Evolutionary conservation across 2,888 invertebrate genomes (phyloP).

Genomic region (Dasypogon diadema): DNA sequence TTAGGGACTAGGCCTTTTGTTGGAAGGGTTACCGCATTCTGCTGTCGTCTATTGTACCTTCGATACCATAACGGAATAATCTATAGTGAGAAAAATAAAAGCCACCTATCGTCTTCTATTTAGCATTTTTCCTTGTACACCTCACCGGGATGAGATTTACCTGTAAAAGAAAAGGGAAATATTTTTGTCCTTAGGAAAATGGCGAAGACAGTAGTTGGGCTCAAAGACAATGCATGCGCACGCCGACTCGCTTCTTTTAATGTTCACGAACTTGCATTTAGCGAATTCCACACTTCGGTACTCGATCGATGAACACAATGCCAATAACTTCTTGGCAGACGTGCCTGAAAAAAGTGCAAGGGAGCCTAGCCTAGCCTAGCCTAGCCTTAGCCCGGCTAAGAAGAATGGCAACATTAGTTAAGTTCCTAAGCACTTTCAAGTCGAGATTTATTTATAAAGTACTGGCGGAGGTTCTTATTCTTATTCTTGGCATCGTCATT

Average conservation of each 20-base stretch:
- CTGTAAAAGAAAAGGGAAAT: conserved; percentile 43
- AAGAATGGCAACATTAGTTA: conserved; percentile 54
- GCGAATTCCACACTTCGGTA: conserved; percentile 52
- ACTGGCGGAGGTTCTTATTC: conserved; percentile 42
- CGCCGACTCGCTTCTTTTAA: conserved; percentile 54
- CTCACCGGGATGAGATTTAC: conserved; percentile 33
- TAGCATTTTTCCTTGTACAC: conserved; percentile 45
- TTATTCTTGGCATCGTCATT: conserved; percentile 52
- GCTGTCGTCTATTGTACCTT: conserved; percentile 47
- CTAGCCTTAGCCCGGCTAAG: too few relatives aligned
- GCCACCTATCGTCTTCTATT: conserved; percentile 42
- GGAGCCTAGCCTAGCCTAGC: conserved; percentile 32
- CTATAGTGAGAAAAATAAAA: conserved; percentile 44
- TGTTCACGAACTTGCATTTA: conserved; percentile 57
- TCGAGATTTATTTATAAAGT: conserved; percentile 55
- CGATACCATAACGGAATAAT: conserved; percentile 49
- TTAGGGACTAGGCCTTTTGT: conserved; percentile 40
- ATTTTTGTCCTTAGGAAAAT: conserved; percentile 9
- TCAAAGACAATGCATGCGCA: conserved; percentile 54
- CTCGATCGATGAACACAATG: conserved; percentile 45
- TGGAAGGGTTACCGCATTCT: conserved; percentile 45
- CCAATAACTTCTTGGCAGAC: conserved; percentile 44
- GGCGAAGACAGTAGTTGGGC: conserved; percentile 45
- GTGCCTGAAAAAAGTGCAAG: conserved; percentile 10
- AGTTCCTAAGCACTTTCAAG: conserved; percentile 51